These are phyloP conservation scores for Acanthosepion pharaonis DNA, from an alignment of 2,888 invertebrate species.

Conservation along the genomic window DNA sequence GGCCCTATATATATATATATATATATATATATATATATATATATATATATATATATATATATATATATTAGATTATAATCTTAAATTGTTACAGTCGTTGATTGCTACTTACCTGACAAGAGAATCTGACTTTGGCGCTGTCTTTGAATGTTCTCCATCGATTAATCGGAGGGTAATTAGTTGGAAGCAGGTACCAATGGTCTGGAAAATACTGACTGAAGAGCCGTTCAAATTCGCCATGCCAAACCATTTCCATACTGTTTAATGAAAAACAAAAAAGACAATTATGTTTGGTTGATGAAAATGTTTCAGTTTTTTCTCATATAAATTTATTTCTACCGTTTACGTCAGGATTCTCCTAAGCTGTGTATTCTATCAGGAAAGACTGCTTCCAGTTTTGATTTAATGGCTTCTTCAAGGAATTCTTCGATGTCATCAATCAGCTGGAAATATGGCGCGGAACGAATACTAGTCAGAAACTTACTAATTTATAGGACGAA, in stretches of 20 bases:
- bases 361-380: too few relatives aligned
- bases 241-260: slow-evolving; percentile 76
- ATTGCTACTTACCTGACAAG: slow-evolving; percentile 70
- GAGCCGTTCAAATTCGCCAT: slow-evolving; percentile 72
- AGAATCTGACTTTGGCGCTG: slow-evolving; percentile 75
- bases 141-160: slow-evolving; percentile 73
- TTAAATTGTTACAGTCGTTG: background rate
- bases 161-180: slow-evolving; percentile 69
- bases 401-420: too few relatives aligned
- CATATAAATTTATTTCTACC: too few relatives aligned
- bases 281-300: too few relatives aligned
- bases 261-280: slow-evolving; percentile 51
- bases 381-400: too few relatives aligned
- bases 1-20: too few relatives aligned
- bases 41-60: slow-evolving; percentile 44
- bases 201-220: slow-evolving; percentile 73
- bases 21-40: background rate
- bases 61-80: background rate
- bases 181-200: slow-evolving; percentile 72
- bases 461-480: too few relatives aligned
- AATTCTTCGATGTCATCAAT: too few relatives aligned
- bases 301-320: too few relatives aligned
- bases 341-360: too few relatives aligned
- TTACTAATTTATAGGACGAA: too few relatives aligned
- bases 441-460: too few relatives aligned